Percentiles rank a stretch among this genome's conserved stretches.
These are phyloP conservation scores for Nycticebus coucang DNA, from an alignment of 2,113 vertebrate species.

Conservation along the genomic window DNA sequence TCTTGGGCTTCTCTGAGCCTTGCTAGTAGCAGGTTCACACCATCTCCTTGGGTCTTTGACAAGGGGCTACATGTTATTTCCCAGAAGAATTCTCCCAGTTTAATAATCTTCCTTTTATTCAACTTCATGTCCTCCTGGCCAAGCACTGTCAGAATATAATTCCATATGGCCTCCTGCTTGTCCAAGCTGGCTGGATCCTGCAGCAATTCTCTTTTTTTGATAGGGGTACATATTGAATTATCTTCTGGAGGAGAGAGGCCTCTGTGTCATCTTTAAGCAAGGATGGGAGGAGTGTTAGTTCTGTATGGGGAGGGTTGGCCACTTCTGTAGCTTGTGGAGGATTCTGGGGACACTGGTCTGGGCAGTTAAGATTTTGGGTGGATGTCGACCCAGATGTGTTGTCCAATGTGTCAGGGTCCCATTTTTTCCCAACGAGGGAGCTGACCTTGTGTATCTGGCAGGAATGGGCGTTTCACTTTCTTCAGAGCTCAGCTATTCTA, in stretches of 20 bases:
- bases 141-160: neutral
- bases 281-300: neutral
- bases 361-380: neutral
- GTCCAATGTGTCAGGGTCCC: neutral
- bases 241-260: neutral
- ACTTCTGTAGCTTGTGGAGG: neutral
- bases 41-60: neutral
- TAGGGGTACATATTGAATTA: neutral
- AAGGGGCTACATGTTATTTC: neutral
- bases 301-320: neutral
- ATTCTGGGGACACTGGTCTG: neutral
- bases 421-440: neutral
- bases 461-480: neutral
- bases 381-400: neutral
- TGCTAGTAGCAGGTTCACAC: neutral
- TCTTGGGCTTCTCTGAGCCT: neutral
- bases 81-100: neutral
- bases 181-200: neutral
- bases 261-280: neutral
- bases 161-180: neutral
- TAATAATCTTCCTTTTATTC: neutral
- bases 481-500: neutral
- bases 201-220: neutral
- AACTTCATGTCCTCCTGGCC: neutral
- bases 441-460: neutral